These are phyloP conservation scores for Nemotelus nigrinus DNA, from an alignment of 2,888 invertebrate species.

Conservation along the genomic window DNA sequence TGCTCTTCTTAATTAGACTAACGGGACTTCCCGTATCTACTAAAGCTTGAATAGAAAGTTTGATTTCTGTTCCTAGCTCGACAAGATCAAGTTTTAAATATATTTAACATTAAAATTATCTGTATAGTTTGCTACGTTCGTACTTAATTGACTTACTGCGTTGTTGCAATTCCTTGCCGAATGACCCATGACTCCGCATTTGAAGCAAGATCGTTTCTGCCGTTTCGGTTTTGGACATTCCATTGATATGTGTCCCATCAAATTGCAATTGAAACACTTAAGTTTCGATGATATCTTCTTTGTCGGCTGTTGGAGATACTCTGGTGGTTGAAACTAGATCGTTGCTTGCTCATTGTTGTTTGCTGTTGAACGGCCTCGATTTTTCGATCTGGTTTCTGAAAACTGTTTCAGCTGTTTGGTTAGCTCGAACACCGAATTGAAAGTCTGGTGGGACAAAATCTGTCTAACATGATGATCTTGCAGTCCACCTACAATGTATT, in stretches of 20 bases:
- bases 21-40: not conserved
- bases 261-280: not conserved
- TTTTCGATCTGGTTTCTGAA: not conserved
- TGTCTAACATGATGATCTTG: not conserved
- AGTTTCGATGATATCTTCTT: too few species aligned
- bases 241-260: not conserved
- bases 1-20: not conserved
- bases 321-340: too few species aligned
- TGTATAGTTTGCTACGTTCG: not conserved
- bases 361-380: not conserved
- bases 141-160: not conserved
- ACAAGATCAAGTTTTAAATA: not conserved
- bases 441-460: not conserved
- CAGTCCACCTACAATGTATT: conserved; percentile 4
- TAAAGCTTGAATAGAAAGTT: not conserved
- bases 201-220: not conserved
- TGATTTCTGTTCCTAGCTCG: not conserved
- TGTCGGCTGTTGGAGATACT: too few species aligned
- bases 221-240: not conserved
- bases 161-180: too few species aligned
- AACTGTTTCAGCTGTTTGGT: not conserved
- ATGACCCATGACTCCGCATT: not conserved
- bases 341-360: too few species aligned
- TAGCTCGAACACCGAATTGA: not conserved
- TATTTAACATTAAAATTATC: not conserved